Evolutionary conservation across 2,797 vertebrate species (phyloP).

Genomic region (Xerus rutilus): DNA sequence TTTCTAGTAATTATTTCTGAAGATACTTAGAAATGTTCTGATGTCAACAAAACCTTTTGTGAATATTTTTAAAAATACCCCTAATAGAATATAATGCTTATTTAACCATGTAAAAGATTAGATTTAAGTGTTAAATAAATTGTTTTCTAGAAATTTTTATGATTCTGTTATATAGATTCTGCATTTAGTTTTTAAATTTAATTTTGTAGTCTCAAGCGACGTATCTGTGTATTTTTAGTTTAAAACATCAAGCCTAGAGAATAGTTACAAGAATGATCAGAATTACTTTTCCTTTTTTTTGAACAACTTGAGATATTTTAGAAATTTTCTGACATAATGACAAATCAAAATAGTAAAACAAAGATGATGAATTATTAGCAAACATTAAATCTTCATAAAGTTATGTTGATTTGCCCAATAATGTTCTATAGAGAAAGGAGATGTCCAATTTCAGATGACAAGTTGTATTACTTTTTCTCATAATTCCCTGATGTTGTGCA

Average conservation of each 20-base stretch:
- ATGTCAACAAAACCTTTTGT: not conserved
- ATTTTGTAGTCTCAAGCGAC: not conserved
- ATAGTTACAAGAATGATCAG: not conserved
- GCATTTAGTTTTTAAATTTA: not conserved
- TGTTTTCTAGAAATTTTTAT: not conserved
- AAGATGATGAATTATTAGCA: not conserved
- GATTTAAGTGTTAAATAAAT: not conserved
- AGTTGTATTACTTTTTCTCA: not conserved
- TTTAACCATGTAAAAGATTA: not conserved
- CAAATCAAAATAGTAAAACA: not conserved
- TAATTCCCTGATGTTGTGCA: not conserved
- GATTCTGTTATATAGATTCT: not conserved
- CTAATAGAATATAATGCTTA: not conserved
- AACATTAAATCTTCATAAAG: not conserved
- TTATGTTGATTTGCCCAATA: not conserved
- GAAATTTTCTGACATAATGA: not conserved
- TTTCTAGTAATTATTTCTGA: not conserved
- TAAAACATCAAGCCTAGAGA: not conserved
- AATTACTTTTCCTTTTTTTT: not conserved
- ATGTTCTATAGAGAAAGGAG: not conserved
- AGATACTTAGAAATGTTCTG: not conserved
- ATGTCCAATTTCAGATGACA: not conserved
- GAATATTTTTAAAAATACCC: not conserved
- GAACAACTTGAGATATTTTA: not conserved
- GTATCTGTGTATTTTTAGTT: not conserved